phyloP scores from a whole-genome alignment of 2,888 invertebrate species.

The Sialis lutaria region DNA sequence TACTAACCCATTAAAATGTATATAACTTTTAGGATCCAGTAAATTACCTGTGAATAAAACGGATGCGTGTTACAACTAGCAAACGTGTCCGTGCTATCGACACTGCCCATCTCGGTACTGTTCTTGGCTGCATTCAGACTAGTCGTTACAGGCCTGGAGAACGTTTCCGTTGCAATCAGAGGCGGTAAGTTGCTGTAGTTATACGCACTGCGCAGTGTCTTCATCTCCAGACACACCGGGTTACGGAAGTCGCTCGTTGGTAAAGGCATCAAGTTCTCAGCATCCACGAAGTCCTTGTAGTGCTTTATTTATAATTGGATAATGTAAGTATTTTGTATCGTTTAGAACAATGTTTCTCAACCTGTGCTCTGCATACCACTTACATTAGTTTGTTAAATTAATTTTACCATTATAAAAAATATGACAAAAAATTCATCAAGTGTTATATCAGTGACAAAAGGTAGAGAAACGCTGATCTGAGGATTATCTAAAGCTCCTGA shows the following conservation, averaged over 20 bases:
- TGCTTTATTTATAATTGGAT: constrained; percentile 21
- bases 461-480: too few relatives aligned
- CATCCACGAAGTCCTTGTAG: constrained; percentile 81
- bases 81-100: constrained; percentile 81
- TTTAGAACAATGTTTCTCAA: not conserved
- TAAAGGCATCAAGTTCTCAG: constrained; percentile 75
- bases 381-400: constrained; percentile 5
- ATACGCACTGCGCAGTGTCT: constrained; percentile 27
- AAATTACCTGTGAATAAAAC: constrained; percentile 47
- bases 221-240: constrained; percentile 68
- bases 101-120: constrained; percentile 34
- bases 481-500: too few relatives aligned
- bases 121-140: constrained; percentile 19
- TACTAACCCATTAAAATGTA: constrained; percentile 28
- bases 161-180: constrained; percentile 4
- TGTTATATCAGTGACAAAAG: too few relatives aligned
- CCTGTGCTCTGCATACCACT: not conserved
- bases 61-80: constrained; percentile 94
- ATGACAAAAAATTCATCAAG: too few relatives aligned
- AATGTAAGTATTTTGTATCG: too few relatives aligned
- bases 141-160: constrained; percentile 11
- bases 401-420: not conserved
- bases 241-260: constrained; percentile 70
- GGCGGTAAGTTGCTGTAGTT: constrained; percentile 2
- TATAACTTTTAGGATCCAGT: constrained; percentile 36